A percentile compares a stretch with the other conserved stretches of the same genome.
Conservation (phyloP, 2,113 vertebrate species). For the Pseudopodoces humilis region DNA sequence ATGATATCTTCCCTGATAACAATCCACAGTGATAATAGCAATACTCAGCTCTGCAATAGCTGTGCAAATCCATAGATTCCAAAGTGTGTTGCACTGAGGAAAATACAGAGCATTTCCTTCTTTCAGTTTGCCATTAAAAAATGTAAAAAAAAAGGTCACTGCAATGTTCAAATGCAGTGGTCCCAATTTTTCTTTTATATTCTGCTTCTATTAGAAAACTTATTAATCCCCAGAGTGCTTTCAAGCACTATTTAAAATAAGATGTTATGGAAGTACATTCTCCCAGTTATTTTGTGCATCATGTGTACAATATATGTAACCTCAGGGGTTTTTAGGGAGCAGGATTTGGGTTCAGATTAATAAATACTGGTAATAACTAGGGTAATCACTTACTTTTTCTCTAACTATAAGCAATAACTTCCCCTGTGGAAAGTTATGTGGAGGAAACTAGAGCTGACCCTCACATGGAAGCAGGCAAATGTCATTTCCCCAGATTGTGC, state of each 20-base stretch:
- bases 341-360: not conserved
- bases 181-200: not conserved
- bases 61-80: not conserved
- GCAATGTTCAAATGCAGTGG: not conserved
- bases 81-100: not conserved
- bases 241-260: not conserved
- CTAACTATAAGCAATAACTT: not conserved
- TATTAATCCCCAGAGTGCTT: not conserved
- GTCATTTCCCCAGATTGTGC: not conserved
- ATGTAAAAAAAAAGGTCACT: not conserved
- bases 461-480: not conserved
- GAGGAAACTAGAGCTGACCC: not conserved
- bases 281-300: not conserved
- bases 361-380: not conserved
- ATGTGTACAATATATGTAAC: rapidly evolving
- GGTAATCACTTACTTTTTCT: not conserved
- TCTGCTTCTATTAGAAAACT: not conserved
- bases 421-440: not conserved
- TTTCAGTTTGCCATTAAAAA: not conserved
- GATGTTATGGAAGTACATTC: not conserved
- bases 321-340: rapidly evolving
- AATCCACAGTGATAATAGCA: not conserved
- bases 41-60: not conserved
- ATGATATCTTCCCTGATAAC: not conserved
- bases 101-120: not conserved